phyloP scores from a whole-genome alignment of 2,888 invertebrate genomes.

The Nineta flava region DNA sequence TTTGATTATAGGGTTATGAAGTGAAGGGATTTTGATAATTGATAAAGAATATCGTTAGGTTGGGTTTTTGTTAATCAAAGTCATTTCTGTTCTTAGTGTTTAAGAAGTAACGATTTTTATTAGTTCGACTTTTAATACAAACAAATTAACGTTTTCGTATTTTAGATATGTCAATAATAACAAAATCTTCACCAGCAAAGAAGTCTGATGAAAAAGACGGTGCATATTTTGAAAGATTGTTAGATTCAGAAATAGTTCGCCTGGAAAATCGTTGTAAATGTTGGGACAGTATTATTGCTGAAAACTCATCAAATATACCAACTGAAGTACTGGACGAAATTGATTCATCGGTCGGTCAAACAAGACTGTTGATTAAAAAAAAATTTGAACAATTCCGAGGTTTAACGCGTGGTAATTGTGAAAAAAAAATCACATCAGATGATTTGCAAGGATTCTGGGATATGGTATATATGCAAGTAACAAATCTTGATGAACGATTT shows the following conservation, averaged over 20 bases:
- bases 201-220: not conserved
- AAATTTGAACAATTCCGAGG: conserved; percentile 62
- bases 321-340: conserved; percentile 36
- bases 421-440: conserved; percentile 38
- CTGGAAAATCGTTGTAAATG: not conserved
- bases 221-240: not conserved
- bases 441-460: conserved; percentile 85
- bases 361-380: conserved; percentile 54
- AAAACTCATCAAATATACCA: not conserved
- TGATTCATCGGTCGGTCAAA: conserved; percentile 60
- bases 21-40: no score
- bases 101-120: no score
- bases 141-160: no score
- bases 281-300: not conserved
- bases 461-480: conserved; percentile 59
- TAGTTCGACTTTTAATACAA: no score
- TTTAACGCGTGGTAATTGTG: conserved; percentile 24
- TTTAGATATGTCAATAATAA: no score
- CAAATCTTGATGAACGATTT: conserved; percentile 46
- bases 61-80: no score
- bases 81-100: no score
- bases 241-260: not conserved
- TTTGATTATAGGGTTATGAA: no score
- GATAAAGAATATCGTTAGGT: no score
- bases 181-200: no score